These are phyloP conservation scores for Helarctos malayanus DNA, from an alignment of 2,797 vertebrate genomes.

Conservation along the genomic window DNA sequence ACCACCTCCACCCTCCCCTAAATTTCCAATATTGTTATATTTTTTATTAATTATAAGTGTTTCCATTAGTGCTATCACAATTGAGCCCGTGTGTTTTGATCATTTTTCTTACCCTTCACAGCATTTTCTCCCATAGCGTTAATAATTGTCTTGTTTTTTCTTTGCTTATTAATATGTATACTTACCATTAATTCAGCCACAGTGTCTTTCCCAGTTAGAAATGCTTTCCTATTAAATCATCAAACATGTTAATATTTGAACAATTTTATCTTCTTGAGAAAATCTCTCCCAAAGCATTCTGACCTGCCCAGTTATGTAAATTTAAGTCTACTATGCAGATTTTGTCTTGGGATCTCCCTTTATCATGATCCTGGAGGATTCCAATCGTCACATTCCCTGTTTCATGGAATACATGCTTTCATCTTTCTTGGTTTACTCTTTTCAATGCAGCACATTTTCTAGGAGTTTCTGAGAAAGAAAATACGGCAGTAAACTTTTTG, in stretches of 20 bases:
- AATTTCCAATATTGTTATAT: background rate
- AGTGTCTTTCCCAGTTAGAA: slow-evolving; percentile 2
- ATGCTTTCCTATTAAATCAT: background rate
- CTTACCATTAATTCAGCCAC: background rate
- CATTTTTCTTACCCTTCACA: background rate
- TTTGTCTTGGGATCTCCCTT: background rate
- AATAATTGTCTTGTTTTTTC: background rate
- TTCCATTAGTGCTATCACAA: background rate
- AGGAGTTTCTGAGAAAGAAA: slow-evolving; percentile 16
- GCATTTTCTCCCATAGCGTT: background rate
- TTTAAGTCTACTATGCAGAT: background rate
- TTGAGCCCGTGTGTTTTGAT: background rate
- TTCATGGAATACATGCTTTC: background rate
- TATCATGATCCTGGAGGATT: background rate
- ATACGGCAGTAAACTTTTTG: background rate
- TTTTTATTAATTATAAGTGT: slow-evolving; percentile 20
- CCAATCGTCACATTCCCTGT: background rate
- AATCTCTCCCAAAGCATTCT: background rate
- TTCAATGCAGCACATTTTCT: background rate
- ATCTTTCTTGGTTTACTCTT: background rate
- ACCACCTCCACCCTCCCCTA: background rate
- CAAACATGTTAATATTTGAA: background rate
- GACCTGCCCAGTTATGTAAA: background rate
- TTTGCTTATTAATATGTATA: background rate
- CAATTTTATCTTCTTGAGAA: background rate